These are phyloP conservation scores for Gambelia wislizenii DNA, from an alignment of 2,797 vertebrate genomes.

Conservation along the genomic window DNA sequence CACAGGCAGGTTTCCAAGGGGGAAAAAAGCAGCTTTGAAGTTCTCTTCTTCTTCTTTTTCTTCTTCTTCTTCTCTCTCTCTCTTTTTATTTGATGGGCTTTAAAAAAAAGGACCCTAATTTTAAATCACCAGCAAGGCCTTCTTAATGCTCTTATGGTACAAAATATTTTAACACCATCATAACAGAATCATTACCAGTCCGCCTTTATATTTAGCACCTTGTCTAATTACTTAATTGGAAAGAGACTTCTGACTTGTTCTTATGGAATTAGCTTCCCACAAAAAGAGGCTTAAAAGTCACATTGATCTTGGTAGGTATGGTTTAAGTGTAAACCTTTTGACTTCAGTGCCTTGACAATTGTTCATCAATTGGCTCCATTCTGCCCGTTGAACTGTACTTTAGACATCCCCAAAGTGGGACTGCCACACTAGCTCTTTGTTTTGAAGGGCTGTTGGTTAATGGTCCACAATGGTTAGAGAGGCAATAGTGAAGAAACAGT, in stretches of 20 bases:
- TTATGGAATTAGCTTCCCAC: conserved; percentile 33
- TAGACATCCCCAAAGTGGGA: conserved; percentile 21
- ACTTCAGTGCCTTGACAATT: conserved; percentile 39
- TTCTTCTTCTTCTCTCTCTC: conserved; percentile 46
- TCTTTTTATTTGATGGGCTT: conserved; percentile 28
- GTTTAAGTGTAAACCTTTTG: conserved; percentile 44
- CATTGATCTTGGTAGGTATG: conserved; percentile 45
- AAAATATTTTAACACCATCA: conserved; percentile 65
- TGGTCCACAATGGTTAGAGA: neutral
- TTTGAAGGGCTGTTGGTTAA: too few species aligned
- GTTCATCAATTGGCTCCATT: neutral
- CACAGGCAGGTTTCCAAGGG: conserved; percentile 77
- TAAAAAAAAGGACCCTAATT: conserved; percentile 64
- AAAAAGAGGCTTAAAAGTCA: conserved; percentile 34
- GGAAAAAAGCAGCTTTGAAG: conserved; percentile 79
- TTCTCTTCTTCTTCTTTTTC: conserved; percentile 55
- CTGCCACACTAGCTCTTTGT: neutral
- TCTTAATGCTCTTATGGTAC: conserved; percentile 64
- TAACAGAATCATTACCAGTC: conserved; percentile 45
- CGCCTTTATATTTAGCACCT: conserved; percentile 45
- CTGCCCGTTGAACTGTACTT: neutral
- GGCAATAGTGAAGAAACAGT: neutral
- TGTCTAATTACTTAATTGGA: conserved; percentile 60
- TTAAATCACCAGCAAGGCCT: conserved; percentile 71
- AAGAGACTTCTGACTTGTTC: conserved; percentile 33